A percentile compares a stretch with the other conserved stretches of the same genome.
phyloP scores from a whole-genome alignment of 2,797 vertebrate genomes.

The Neomorphus geoffroyi region DNA sequence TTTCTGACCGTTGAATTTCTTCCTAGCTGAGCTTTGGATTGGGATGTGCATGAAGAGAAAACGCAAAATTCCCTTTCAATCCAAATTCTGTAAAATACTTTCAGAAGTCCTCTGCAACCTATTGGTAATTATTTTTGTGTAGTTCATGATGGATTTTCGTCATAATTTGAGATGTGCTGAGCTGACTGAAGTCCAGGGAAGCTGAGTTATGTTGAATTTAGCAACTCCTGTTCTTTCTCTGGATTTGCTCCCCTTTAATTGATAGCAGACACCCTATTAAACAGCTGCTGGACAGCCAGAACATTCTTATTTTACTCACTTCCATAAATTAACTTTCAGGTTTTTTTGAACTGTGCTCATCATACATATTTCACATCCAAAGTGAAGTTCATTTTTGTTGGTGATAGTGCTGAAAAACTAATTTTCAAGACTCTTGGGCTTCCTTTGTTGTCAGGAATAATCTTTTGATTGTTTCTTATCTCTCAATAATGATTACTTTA shows the following conservation, averaged over 20 bases:
- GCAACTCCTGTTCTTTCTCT: slow-evolving; percentile 32
- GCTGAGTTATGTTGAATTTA: slow-evolving; percentile 20
- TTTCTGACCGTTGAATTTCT: background rate
- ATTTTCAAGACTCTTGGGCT: slow-evolving; percentile 60
- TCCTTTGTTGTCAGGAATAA: slow-evolving; percentile 51
- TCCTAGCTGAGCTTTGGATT: background rate
- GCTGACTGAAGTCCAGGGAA: slow-evolving; percentile 42
- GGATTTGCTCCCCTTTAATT: slow-evolving; percentile 36
- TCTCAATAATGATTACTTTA: slow-evolving; percentile 43
- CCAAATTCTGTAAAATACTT: background rate
- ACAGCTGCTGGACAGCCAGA: background rate
- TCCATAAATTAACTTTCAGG: background rate
- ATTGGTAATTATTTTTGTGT: background rate
- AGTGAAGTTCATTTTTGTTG: slow-evolving; percentile 54
- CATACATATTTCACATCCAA: slow-evolving; percentile 49
- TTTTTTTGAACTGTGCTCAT: slow-evolving; percentile 46
- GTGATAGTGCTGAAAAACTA: slow-evolving; percentile 40
- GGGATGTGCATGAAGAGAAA: background rate
- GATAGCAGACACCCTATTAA: slow-evolving; percentile 45
- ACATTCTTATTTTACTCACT: background rate
- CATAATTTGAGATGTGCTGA: slow-evolving; percentile 38
- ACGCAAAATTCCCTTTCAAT: background rate
- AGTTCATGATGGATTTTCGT: slow-evolving; percentile 4
- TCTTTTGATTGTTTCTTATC: slow-evolving; percentile 66
- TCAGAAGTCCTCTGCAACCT: background rate